Conservation (phyloP, 1,140 invertebrate genomes). For the Pseudomyrmex sp. region DNA sequence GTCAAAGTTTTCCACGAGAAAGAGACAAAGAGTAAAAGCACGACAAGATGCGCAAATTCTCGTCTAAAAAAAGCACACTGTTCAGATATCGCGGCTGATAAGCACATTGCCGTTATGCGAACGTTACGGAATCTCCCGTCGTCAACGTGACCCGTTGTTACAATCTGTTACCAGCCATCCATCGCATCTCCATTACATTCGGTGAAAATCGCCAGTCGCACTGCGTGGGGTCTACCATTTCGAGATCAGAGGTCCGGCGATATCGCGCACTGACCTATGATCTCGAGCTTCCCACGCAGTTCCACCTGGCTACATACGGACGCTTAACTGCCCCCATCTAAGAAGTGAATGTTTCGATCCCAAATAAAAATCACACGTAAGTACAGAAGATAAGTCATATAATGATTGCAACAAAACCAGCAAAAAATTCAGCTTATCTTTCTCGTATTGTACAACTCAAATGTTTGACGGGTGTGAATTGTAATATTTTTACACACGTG, state of each 20-base stretch:
- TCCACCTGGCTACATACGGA: constrained; percentile 57
- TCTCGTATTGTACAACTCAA: background rate
- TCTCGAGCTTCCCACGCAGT: constrained; percentile 67
- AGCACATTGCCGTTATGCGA: constrained; percentile 49
- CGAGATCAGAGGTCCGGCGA: constrained; percentile 54
- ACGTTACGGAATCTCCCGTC: constrained; percentile 31
- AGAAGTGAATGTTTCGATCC: background rate
- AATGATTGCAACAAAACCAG: background rate
- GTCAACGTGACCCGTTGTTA: constrained; percentile 48
- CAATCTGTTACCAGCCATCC: constrained; percentile 66
- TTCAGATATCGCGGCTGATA: constrained; percentile 62
- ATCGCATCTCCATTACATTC: constrained; percentile 64
- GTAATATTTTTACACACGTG: background rate
- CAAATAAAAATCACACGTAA: background rate
- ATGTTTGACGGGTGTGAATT: background rate
- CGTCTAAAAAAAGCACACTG: constrained; percentile 10
- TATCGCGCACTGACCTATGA: constrained; percentile 63
- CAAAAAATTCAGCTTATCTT: background rate
- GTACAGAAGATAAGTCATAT: background rate
- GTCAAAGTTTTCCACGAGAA: constrained; percentile 4
- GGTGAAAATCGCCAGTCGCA: constrained; percentile 62
- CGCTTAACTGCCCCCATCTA: constrained; percentile 33
- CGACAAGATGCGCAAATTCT: constrained; percentile 15
- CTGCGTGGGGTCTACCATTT: constrained; percentile 12
- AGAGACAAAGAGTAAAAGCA: background rate